A percentile compares a stretch with the other conserved stretches of the same genome.
Conservation (phyloP, 2,113 vertebrate genomes). For the Tupaia tana region DNA sequence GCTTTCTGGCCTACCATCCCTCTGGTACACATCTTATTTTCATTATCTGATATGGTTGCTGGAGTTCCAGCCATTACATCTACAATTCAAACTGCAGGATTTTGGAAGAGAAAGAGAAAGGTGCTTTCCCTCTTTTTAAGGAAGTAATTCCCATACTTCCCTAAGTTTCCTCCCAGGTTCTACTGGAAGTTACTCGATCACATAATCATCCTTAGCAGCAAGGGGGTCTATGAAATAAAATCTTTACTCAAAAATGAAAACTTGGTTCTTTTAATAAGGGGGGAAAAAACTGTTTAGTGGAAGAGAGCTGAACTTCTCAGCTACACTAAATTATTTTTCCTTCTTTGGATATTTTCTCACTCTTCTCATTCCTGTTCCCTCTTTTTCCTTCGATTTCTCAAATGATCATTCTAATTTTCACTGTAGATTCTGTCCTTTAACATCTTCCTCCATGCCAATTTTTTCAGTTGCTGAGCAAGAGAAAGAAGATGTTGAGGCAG, state of each 20-base stretch:
- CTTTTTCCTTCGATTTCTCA: background rate
- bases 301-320: constrained; percentile 5
- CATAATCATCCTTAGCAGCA: background rate
- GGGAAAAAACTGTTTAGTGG: background rate
- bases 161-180: background rate
- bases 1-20: background rate
- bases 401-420: background rate
- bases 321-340: background rate
- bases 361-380: background rate
- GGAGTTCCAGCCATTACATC: background rate
- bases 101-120: background rate
- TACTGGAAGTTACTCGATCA: background rate
- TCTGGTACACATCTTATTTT: background rate
- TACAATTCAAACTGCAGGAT: background rate
- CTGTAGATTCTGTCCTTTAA: background rate
- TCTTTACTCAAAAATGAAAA: constrained; percentile 16
- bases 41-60: background rate
- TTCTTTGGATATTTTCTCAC: background rate
- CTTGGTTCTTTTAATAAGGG: background rate
- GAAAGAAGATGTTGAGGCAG: background rate
- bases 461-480: background rate
- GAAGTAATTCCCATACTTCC: background rate
- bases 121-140: background rate
- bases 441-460: background rate
- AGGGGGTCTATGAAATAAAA: background rate